Evolutionary conservation across 2,797 vertebrate genomes (phyloP), one percentile per base, ranked within the genome.

Genomic region (Neoniphon sammara): DNA sequence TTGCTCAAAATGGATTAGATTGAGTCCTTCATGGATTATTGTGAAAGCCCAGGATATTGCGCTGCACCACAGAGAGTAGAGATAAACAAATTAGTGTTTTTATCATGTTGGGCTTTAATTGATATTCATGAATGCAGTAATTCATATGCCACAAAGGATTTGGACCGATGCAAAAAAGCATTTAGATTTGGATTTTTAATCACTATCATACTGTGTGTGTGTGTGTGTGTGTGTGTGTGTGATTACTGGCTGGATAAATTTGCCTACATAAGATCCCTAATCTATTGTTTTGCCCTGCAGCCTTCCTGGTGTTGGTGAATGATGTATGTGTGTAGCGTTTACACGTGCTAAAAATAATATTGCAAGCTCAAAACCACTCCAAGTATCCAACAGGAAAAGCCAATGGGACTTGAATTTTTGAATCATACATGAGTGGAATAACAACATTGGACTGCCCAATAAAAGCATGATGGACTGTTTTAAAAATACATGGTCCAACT

Each of bases 41-140:
- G 63, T 85, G 57, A 83, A 84, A 75, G 58, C 66, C 53, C 72
- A 44, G 66, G 72, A 82, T 80, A 74, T 69, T 70, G 63, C 67
- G 61, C 27, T 21, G 65, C 68, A 78, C 44, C 30, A 27, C 60
- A 44, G 53, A 78, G 75, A 46, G 47, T 20, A 39, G 47, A 74
- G 55, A 83, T 76, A 83, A 89, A 85, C 73, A 81, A 87, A 86
- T 78, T 1, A 47, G 58, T 63, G 73, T 80, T 83, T 87, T 76
- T 77, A 83, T 85, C 49, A 58, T 61, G 54, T 78, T 72, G 79
- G 59, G 44, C 36, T 62, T 84, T 81, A 88, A 88, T 83, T 85
- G 73, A 78, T 83, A 89, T 90, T 85, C 78, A 85, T 85, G 56
- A 83, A 70, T 78, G 63, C 85, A 58, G 58, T 21, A 71, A 82